Evolutionary conservation across 1,140 invertebrate species (phyloP).

Genomic region (Hydropsyche tenuis): DNA sequence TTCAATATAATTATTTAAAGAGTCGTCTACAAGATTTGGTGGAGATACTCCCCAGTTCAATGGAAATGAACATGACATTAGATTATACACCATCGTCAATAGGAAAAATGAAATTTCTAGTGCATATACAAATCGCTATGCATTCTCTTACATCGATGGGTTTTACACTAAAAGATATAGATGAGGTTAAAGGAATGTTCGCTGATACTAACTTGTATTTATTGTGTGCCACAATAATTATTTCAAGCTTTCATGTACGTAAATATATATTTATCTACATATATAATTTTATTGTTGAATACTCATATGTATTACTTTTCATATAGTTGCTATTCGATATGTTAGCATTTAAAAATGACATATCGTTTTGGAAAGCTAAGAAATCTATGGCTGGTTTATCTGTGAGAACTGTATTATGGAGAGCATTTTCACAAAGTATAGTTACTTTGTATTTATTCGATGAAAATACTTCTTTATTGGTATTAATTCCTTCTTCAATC

Average conservation of each 20-base stretch:
- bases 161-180: conserved; percentile 92
- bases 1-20: conserved; percentile 83
- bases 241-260: conserved; percentile 93
- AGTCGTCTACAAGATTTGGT: conserved; percentile 77
- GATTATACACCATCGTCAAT: conserved; percentile 71
- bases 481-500: conserved; percentile 86
- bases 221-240: conserved; percentile 88
- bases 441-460: conserved; percentile 94
- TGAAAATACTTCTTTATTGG: conserved; percentile 89
- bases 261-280: not conserved
- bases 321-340: conserved; percentile 94
- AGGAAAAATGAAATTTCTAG: conserved; percentile 75
- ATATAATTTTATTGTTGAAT: conserved; percentile 19
- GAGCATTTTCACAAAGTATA: conserved; percentile 91
- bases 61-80: conserved; percentile 66
- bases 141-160: conserved; percentile 76
- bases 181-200: conserved; percentile 97
- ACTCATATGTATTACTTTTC: conserved; percentile 46
- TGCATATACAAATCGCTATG: conserved; percentile 83
- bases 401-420: conserved; percentile 87
- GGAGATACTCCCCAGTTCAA: conserved; percentile 65
- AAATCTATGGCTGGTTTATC: conserved; percentile 89
- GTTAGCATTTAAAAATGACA: conserved; percentile 97
- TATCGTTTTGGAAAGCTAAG: conserved; percentile 90
- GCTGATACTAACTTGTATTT: conserved; percentile 95